A percentile compares a stretch with the other conserved stretches of the same genome.
phyloP scores from a whole-genome alignment of 2,888 invertebrate species.

The Callyntrura guangdongensis region DNA sequence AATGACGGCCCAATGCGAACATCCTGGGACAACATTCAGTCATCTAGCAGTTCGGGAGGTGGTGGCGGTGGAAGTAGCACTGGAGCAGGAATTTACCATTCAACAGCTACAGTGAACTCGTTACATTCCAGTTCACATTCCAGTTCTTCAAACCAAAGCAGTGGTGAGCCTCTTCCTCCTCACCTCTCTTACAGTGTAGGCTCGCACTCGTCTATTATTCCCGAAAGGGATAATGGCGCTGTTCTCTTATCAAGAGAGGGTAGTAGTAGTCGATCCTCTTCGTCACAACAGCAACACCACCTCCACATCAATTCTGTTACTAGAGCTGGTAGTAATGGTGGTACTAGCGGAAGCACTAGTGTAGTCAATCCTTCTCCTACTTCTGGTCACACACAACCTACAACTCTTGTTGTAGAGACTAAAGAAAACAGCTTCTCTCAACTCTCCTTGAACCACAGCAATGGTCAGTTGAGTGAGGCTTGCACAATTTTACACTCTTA shows the following conservation, averaged over 20 bases:
- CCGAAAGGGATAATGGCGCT: conserved; percentile 75
- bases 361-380: conserved; percentile 75
- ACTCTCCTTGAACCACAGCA: conserved; percentile 71
- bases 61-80: conserved; percentile 65
- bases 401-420: conserved; percentile 70
- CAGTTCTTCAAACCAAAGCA: conserved; percentile 84
- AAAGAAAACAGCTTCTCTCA: conserved; percentile 77
- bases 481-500: conserved; percentile 28
- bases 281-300: conserved; percentile 62
- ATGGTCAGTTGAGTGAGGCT: conserved; percentile 68
- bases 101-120: conserved; percentile 83
- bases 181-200: conserved; percentile 79
- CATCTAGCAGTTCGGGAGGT: conserved; percentile 71
- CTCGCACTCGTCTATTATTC: conserved; percentile 81
- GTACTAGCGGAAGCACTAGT: conserved; percentile 77
- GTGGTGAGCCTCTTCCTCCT: conserved; percentile 82
- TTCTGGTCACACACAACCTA: conserved; percentile 69
- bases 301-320: conserved; percentile 29
- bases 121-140: conserved; percentile 85
- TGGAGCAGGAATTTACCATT: conserved; percentile 81
- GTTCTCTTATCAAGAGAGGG: conserved; percentile 60
- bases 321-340: conserved; percentile 73
- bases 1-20: conserved; percentile 87
- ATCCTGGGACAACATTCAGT: conserved; percentile 84
- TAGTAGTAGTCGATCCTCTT: conserved; percentile 72